phyloP scores from a whole-genome alignment of 2,113 vertebrate species.

The Mastomys natalensis region DNA sequence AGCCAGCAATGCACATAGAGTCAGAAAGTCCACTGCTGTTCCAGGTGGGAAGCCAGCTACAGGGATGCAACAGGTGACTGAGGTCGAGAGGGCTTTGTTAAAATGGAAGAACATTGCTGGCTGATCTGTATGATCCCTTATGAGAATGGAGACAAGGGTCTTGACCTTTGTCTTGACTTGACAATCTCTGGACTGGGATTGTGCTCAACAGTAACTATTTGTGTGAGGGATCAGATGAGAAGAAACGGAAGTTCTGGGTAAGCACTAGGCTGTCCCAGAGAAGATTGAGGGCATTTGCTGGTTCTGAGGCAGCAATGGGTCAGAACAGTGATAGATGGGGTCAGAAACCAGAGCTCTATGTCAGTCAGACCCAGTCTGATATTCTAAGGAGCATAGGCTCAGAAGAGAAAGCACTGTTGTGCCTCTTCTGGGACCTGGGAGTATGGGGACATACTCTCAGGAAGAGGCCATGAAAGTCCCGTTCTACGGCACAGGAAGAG shows the following conservation, averaged over 20 bases:
- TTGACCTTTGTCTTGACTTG: no score
- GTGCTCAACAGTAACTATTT: no score
- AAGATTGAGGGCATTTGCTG: rapidly evolving
- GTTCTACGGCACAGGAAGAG: no score
- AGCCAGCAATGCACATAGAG: rapidly evolving
- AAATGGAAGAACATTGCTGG: not conserved
- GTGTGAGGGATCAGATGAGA: rapidly evolving
- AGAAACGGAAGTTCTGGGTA: no score
- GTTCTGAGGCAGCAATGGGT: rapidly evolving
- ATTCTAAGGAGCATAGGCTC: rapidly evolving
- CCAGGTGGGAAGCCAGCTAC: not conserved
- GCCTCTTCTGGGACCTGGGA: no score
- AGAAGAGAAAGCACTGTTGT: rapidly evolving
- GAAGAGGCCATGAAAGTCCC: rapidly evolving
- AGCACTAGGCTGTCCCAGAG: no score
- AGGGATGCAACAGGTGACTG: rapidly evolving
- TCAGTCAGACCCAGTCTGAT: no score
- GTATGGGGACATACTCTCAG: not conserved
- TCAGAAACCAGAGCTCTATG: not conserved
- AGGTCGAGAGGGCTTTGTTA: rapidly evolving
- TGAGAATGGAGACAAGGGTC: rapidly evolving
- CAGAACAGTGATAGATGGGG: no score
- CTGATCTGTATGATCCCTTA: not conserved
- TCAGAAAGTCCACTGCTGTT: rapidly evolving
- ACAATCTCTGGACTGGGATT: rapidly evolving